Base-by-base conservation (phyloP, 2,888 invertebrate genomes). In the Orchesellides sinensis region DNA sequence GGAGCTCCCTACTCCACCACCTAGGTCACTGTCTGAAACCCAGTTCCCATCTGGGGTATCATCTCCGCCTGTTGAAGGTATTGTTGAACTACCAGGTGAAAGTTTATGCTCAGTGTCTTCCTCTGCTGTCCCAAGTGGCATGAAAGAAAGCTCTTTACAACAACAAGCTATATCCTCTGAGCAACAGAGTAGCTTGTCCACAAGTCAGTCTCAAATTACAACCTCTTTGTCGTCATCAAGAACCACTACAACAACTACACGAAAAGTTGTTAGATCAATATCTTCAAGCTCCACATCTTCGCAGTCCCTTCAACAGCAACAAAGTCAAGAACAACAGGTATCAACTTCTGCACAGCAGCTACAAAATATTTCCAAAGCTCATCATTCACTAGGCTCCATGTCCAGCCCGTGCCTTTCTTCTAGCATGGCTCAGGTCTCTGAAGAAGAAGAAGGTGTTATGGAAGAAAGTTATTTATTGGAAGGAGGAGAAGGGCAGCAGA, bases 371-470 rank as follows among this genome's bases (percentile, higher is more conserved):
- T 52, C 61, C 1, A 40, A 25, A 12, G 56, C 73, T n/a, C 56
- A 80, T 2, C 59, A 54, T 10, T 59, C 59, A 0, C 52, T 81
- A 23, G 74, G 74, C 4, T 74, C 74, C 29, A 63, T 81, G 81
- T 74, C 74, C 65, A 69, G 66, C 21, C 79, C 77, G n/a, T 83
- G 83, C 52, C 74, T 83, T 35, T 68, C 65, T n/a, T 35, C 74
- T n/a, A 65, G 52, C 68, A 81, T 78, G 85, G 77, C 73, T n/a
- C 81, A 61, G 75, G 68, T 72, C 68, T 75, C 78, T 27, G 79
- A 85, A 78, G 87, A 85, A 80, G 84, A 87, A 73, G 83, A 82
- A 45, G 83, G 85, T 65, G 84, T 75, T 65, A 81, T 84, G 68
- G 84, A 84, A 81, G 87, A 84, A 84, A 78, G 68, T 74, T 84